Conservation (phyloP, 2,888 invertebrate genomes). For the Gasteruption jaculator region DNA sequence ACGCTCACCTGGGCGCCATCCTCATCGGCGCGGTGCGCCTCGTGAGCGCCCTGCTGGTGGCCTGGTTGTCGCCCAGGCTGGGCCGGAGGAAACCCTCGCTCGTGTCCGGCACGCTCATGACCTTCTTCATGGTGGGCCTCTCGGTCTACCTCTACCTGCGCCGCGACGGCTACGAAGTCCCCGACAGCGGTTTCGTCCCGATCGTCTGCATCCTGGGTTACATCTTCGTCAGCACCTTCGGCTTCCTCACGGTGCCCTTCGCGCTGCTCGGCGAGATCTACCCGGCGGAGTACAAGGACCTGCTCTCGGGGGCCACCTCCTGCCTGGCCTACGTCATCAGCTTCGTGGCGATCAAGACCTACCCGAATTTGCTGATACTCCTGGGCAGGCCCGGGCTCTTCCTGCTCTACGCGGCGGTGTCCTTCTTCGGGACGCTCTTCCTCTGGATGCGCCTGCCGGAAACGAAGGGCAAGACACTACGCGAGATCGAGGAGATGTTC, state of each 20-base stretch:
- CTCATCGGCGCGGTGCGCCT: conserved; percentile 55
- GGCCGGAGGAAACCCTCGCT: conserved; percentile 60
- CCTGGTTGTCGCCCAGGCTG: conserved; percentile 54
- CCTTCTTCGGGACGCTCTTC: conserved; percentile 54
- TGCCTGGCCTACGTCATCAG: conserved; percentile 55
- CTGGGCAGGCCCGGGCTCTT: conserved; percentile 54
- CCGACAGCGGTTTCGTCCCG: conserved; percentile 45
- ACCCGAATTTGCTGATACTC: conserved; percentile 49
- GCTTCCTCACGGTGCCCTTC: conserved; percentile 58
- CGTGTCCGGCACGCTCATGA: conserved; percentile 58
- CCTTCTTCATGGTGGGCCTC: conserved; percentile 54
- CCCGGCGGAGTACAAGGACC: conserved; percentile 55
- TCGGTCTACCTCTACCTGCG: conserved; percentile 49
- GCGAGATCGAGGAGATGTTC: conserved; percentile 55
- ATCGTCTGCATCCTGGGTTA: conserved; percentile 51
- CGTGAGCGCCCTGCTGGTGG: conserved; percentile 49
- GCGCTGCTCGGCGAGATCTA: conserved; percentile 59
- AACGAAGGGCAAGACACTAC: conserved; percentile 55
- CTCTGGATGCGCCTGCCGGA: conserved; percentile 53
- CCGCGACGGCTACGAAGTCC: conserved; percentile 31
- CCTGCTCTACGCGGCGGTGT: conserved; percentile 52
- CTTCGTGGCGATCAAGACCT: conserved; percentile 55
- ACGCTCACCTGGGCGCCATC: conserved; percentile 54
- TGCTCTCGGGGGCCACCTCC: conserved; percentile 53
- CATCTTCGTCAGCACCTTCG: conserved; percentile 55